A percentile compares a stretch with the other conserved stretches of the same genome.
Conservation (phyloP, 2,113 vertebrate genomes). For the Upupa epops region DNA sequence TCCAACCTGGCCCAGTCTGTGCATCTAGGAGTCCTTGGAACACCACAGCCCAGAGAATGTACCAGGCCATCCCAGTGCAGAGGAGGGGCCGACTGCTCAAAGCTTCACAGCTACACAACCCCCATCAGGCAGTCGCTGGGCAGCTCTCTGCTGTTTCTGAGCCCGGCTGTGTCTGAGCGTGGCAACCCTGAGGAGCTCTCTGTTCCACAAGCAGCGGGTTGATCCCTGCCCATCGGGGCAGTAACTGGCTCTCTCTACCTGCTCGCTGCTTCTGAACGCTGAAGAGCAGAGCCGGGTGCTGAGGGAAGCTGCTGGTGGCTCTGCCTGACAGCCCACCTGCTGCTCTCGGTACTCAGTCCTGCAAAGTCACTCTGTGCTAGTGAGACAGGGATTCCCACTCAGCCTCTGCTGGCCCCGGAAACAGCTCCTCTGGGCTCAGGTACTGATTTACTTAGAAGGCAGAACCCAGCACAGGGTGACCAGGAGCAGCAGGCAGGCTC, state of each 20-base stretch:
- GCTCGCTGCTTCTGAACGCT: neutral
- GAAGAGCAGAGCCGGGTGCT: neutral
- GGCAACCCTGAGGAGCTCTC: neutral
- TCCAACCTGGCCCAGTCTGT: too few species aligned
- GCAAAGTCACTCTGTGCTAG: neutral
- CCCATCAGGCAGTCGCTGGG: neutral
- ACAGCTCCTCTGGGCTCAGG: neutral
- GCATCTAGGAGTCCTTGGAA: too few species aligned
- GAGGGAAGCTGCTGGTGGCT: neutral
- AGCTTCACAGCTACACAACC: neutral
- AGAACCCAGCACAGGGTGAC: neutral
- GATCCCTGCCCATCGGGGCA: neutral
- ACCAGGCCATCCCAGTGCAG: neutral
- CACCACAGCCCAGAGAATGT: neutral
- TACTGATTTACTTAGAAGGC: neutral
- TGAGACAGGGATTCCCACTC: neutral
- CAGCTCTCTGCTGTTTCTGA: constrained; percentile 12
- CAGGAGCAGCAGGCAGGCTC: neutral
- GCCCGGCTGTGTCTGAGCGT: neutral
- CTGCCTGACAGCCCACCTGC: neutral
- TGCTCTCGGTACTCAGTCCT: neutral
- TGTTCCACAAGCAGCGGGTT: neutral
- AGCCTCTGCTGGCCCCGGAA: neutral
- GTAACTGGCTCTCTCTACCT: neutral
- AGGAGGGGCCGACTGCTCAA: neutral